Conservation (phyloP, 2,113 vertebrate genomes). For the Saccopteryx leptura region DNA sequence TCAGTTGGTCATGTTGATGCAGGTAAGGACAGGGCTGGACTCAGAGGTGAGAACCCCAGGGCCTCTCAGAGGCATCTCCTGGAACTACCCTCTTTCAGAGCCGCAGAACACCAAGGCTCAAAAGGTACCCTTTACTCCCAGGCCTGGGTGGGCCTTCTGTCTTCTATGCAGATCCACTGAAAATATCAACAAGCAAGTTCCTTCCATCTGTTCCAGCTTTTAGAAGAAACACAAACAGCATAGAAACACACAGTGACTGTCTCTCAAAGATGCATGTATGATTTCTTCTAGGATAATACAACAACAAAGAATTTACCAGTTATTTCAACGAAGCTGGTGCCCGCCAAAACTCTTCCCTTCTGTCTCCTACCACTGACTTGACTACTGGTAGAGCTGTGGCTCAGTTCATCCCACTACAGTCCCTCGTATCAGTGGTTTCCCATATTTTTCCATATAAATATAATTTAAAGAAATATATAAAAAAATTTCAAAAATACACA, state of each 20-base stretch:
- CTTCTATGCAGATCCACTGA: not conserved
- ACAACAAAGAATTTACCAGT: not conserved
- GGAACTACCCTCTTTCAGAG: slow-evolving; percentile 46
- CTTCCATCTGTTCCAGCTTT: not conserved
- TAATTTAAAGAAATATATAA: not conserved
- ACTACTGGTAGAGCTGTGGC: not conserved
- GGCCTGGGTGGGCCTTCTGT: not conserved
- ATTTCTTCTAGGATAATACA: not conserved
- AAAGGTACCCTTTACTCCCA: not conserved
- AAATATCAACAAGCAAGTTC: not conserved
- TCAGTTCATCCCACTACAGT: not conserved
- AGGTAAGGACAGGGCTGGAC: not conserved
- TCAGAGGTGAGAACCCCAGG: not conserved
- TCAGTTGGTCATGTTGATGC: not conserved
- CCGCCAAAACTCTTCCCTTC: not conserved
- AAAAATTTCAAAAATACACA: not conserved
- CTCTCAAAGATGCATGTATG: not conserved
- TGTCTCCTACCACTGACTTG: not conserved
- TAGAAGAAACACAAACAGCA: not conserved
- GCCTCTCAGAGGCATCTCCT: slow-evolving; percentile 57
- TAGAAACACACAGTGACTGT: not conserved
- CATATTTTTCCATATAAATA: not conserved
- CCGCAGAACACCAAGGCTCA: not conserved
- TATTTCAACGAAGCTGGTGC: not conserved
- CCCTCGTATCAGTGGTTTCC: not conserved